A percentile compares a stretch with the other conserved stretches of the same genome.
Evolutionary conservation across 2,113 vertebrate species (phyloP).

Genomic region (Zosterops lateralis): DNA sequence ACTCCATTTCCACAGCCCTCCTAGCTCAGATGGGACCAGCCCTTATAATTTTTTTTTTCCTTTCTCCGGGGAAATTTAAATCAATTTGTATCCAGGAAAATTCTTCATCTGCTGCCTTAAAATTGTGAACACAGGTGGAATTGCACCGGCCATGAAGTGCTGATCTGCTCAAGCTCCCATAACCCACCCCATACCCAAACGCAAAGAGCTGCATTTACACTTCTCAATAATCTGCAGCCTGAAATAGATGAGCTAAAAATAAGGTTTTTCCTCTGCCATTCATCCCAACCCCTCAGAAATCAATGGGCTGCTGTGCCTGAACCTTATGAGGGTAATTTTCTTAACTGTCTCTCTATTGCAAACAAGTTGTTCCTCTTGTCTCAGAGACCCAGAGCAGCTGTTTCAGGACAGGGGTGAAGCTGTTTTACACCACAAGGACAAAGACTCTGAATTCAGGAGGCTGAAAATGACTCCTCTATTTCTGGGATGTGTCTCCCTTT

Average conservation of each 20-base stretch:
- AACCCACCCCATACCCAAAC: neutral
- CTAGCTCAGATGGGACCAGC: neutral
- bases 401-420: neutral
- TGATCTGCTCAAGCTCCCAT: neutral
- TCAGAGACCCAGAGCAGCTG: neutral
- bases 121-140: neutral
- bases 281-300: neutral
- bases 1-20: neutral
- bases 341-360: neutral
- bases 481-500: too few species aligned
- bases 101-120: neutral
- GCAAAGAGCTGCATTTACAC: neutral
- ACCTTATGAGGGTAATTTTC: neutral
- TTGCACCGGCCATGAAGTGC: neutral
- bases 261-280: neutral
- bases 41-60: neutral
- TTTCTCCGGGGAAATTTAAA: neutral
- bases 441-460: too few species aligned
- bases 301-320: neutral
- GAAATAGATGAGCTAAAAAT: neutral
- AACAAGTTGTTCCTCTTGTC: neutral
- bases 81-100: neutral
- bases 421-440: too few species aligned
- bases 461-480: too few species aligned
- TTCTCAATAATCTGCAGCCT: neutral